Evolutionary conservation across 2,888 invertebrate species (phyloP).

Genomic region (Azorinus chamasolen): DNA sequence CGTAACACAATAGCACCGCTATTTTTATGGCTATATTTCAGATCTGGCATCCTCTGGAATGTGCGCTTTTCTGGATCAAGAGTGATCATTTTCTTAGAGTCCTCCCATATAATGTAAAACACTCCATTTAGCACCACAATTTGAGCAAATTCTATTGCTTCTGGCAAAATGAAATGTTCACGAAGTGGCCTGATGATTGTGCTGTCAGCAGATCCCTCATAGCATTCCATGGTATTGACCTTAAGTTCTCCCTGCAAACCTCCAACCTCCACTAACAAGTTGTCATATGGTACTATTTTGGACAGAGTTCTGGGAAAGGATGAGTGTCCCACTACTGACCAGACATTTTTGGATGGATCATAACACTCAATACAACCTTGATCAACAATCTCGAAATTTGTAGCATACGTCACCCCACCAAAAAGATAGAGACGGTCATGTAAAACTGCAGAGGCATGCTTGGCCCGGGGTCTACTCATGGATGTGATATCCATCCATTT

Average conservation of each 20-base stretch:
- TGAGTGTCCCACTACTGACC: conserved; percentile 82
- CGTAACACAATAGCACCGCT: conserved; percentile 82
- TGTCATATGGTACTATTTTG: conserved; percentile 79
- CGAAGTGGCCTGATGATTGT: conserved; percentile 76
- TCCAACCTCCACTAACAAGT: conserved; percentile 84
- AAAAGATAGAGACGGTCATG: conserved; percentile 82
- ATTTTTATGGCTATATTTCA: conserved; percentile 78
- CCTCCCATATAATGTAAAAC: conserved; percentile 86
- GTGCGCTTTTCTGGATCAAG: conserved; percentile 83
- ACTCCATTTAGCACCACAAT: conserved; percentile 82
- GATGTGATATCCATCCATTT: conserved; percentile 80
- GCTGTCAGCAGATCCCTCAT: conserved; percentile 74
- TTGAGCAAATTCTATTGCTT: conserved; percentile 82
- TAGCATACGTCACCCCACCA: conserved; percentile 81
- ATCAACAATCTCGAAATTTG: conserved; percentile 72
- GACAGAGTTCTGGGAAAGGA: conserved; percentile 84
- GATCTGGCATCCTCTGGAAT: conserved; percentile 81
- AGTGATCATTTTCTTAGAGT: conserved; percentile 82
- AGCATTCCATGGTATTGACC: conserved; percentile 85
- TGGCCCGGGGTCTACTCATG: conserved; percentile 83
- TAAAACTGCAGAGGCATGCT: conserved; percentile 82
- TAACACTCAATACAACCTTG: conserved; percentile 84
- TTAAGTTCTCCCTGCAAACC: conserved; percentile 80
- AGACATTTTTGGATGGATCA: conserved; percentile 76
- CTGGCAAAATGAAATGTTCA: conserved; percentile 85